Conservation (phyloP, 2,888 invertebrate species). For the Tiliacea citrago region DNA sequence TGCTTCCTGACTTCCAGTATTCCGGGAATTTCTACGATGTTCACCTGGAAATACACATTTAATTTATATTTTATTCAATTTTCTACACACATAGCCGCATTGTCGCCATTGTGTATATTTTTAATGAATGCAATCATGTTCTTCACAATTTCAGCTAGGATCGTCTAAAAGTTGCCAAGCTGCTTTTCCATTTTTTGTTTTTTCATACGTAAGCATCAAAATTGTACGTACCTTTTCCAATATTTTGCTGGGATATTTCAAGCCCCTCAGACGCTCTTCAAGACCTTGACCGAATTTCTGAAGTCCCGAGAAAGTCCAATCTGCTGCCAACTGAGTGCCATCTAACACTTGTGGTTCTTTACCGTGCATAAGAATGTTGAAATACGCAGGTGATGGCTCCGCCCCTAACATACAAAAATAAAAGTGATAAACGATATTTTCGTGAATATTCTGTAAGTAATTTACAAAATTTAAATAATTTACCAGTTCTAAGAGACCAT, state of each 20-base stretch:
- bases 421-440: neutral
- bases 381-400: slow-evolving; percentile 98
- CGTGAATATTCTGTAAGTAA: neutral
- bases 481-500: slow-evolving; percentile 96
- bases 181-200: neutral
- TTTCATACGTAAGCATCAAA: neutral
- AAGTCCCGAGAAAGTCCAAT: slow-evolving; percentile 97
- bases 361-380: slow-evolving; percentile 97
- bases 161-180: neutral
- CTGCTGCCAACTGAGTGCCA: slow-evolving; percentile 98
- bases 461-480: slow-evolving; percentile 29
- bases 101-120: neutral
- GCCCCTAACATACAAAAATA: slow-evolving; percentile 92
- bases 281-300: slow-evolving; percentile 99
- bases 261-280: slow-evolving; percentile 96
- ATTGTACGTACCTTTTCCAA: slow-evolving; percentile 94
- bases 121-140: neutral
- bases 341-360: slow-evolving; percentile 96
- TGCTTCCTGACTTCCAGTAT: slow-evolving; percentile 98
- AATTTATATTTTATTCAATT: neutral
- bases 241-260: slow-evolving; percentile 95
- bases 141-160: neutral
- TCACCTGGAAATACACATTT: slow-evolving; percentile 91
- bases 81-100: neutral
- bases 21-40: slow-evolving; percentile 98